A percentile compares a stretch with the other conserved stretches of the same genome.
Evolutionary conservation across 2,113 vertebrate species (phyloP).

Genomic region (Sminthopsis crassicaudata): DNA sequence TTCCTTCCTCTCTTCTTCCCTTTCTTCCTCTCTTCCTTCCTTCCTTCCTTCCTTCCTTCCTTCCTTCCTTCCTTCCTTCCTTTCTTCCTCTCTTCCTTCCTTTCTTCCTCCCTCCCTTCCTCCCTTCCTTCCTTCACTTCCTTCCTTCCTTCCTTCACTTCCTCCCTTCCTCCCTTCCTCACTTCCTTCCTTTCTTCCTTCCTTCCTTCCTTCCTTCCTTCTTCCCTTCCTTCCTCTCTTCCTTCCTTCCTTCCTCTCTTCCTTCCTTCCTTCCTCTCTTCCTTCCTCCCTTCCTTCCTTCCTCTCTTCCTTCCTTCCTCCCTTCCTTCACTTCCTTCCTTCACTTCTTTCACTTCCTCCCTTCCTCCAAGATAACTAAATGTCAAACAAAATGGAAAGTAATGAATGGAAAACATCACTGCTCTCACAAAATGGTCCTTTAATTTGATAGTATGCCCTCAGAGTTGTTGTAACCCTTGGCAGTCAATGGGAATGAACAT

Average conservation of each 20-base stretch:
- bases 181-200: not conserved
- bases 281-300: too few species aligned
- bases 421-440: constrained; percentile 6
- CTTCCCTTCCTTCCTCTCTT: not conserved
- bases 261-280: not conserved
- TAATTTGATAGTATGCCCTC: constrained; percentile 55
- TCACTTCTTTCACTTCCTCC: too few species aligned
- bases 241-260: too few species aligned
- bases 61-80: not conserved
- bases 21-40: too few species aligned
- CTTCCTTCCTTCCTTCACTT: too few species aligned
- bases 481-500: constrained; percentile 56
- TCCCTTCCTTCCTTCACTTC: too few species aligned
- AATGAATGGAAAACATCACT: constrained; percentile 42
- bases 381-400: not conserved
- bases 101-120: too few species aligned
- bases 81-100: not conserved
- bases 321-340: too few species aligned
- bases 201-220: not conserved
- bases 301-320: too few species aligned
- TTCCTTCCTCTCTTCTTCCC: too few species aligned
- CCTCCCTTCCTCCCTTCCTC: not conserved
- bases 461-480: constrained; percentile 49
- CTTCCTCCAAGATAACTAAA: not conserved
- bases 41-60: not conserved